These are phyloP conservation scores for Riparia riparia DNA, from an alignment of 2,113 vertebrate species.

Conservation along the genomic window DNA sequence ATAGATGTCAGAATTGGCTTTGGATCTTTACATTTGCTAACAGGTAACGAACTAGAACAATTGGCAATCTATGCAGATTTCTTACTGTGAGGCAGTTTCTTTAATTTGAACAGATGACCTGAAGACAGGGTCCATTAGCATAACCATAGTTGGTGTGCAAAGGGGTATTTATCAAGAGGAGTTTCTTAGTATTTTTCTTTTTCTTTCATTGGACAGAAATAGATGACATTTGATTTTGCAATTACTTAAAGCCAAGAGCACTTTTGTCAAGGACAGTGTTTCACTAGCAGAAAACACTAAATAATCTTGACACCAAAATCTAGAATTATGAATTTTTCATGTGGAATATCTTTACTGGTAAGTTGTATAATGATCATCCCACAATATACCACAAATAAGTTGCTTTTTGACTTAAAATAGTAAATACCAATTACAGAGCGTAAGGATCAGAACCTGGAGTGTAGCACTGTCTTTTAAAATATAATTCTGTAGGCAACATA, in stretches of 20 bases:
- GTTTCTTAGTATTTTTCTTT: background rate
- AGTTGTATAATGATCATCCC: background rate
- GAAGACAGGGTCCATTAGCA: background rate
- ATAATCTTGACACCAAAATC: background rate
- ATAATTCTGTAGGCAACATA: background rate
- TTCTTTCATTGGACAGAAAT: background rate
- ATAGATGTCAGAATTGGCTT: conserved; percentile 22
- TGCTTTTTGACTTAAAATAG: background rate
- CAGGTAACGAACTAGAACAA: conserved; percentile 53
- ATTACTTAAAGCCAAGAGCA: background rate
- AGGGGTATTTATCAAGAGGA: background rate
- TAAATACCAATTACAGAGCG: background rate
- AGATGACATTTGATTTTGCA: conserved; percentile 12
- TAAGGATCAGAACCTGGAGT: background rate
- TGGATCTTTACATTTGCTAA: conserved; percentile 24
- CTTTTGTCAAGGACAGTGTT: background rate
- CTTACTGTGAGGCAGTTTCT: conserved; percentile 43
- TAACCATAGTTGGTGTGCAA: background rate
- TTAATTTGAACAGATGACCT: conserved; percentile 39
- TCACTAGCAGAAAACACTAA: background rate
- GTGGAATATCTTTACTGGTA: background rate
- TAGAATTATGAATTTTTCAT: background rate
- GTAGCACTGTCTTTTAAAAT: background rate
- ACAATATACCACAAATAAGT: background rate
- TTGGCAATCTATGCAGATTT: conserved; percentile 29